A percentile compares a stretch with the other conserved stretches of the same genome.
phyloP scores from a whole-genome alignment of 2,113 vertebrate species.

The Bos indicus region DNA sequence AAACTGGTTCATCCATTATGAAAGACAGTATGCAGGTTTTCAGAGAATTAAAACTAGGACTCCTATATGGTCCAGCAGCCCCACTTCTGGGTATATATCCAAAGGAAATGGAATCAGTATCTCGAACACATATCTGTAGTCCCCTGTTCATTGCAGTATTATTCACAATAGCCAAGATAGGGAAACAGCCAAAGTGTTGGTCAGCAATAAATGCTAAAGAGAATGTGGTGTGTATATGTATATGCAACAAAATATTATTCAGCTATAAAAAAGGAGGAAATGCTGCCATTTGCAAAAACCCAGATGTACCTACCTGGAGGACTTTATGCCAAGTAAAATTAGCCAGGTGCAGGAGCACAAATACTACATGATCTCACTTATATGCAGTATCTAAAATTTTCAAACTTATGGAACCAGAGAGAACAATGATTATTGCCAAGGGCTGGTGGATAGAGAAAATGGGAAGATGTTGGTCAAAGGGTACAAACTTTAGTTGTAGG shows the following conservation, averaged over 20 bases:
- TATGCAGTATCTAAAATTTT: not conserved
- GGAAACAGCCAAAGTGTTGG: not conserved
- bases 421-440: not conserved
- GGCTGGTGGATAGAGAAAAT: not conserved
- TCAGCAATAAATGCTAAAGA: not conserved
- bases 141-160: not conserved
- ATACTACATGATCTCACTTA: not conserved
- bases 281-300: not conserved
- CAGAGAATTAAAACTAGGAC: not conserved
- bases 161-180: not conserved
- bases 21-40: not conserved
- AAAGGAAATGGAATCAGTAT: not conserved
- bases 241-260: not conserved
- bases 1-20: not conserved
- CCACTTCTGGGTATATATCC: not conserved
- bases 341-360: not conserved
- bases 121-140: not conserved
- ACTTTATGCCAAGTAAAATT: not conserved
- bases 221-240: not conserved
- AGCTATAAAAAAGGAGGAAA: not conserved
- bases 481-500: not conserved
- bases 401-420: not conserved
- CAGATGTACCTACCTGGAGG: not conserved
- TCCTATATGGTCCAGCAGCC: not conserved
- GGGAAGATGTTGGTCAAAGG: not conserved